A percentile compares a stretch with the other conserved stretches of the same genome.
Conservation (phyloP, 1,140 invertebrate species). For the Drosophila ficusphila region DNA sequence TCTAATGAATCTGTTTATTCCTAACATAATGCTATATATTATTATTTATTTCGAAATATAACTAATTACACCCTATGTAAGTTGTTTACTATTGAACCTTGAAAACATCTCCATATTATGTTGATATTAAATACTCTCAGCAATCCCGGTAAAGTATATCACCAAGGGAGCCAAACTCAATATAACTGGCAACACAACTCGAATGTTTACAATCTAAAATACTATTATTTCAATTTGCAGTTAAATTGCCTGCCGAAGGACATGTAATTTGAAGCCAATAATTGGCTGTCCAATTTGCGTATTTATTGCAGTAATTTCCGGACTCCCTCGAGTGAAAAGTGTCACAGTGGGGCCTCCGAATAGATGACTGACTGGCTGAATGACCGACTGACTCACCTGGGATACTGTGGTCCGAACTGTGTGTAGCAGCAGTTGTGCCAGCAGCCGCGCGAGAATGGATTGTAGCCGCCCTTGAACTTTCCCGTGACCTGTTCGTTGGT, state of each 20-base stretch:
- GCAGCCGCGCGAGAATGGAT: slow-evolving; percentile 98
- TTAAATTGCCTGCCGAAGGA: not conserved
- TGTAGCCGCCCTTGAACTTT: slow-evolving; percentile 98
- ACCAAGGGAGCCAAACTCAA: not conserved
- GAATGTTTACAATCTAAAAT: not conserved
- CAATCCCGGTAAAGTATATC: not conserved
- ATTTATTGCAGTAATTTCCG: not conserved
- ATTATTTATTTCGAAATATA: too few relatives aligned
- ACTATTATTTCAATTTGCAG: not conserved
- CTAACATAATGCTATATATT: too few relatives aligned
- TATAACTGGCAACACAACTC: not conserved
- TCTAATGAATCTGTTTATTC: too few relatives aligned
- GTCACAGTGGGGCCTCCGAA: not conserved
- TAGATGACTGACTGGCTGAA: not conserved
- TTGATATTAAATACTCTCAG: not conserved
- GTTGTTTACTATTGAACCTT: too few relatives aligned
- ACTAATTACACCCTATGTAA: too few relatives aligned
- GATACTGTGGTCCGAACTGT: slow-evolving; percentile 98
- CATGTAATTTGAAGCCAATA: not conserved
- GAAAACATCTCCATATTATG: too few relatives aligned
- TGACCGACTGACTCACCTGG: slow-evolving; percentile 88
- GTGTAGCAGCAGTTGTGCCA: slow-evolving; percentile 97
- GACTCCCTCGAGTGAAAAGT: not conserved
- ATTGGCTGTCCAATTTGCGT: slow-evolving; percentile 2
- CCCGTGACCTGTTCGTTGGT: slow-evolving; percentile 99